phyloP scores from a whole-genome alignment of 2,797 vertebrate species.

The Delichon dasypus region DNA sequence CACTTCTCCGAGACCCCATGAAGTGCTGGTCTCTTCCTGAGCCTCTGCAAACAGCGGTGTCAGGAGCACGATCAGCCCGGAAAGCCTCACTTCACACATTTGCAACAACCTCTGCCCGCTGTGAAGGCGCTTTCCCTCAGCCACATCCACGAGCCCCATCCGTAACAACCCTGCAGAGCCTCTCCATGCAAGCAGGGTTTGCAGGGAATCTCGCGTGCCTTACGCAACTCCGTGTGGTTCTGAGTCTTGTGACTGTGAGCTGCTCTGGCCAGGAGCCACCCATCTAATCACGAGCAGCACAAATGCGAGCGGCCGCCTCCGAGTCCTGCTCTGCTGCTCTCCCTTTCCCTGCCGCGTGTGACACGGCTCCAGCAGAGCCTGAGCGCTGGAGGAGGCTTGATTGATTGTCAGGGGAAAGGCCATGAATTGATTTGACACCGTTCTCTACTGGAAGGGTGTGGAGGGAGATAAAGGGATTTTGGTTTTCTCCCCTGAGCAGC shows the following conservation, averaged over 20 bases:
- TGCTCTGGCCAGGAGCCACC: constrained; percentile 57
- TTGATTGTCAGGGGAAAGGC: constrained; percentile 24
- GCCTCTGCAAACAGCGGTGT: neutral
- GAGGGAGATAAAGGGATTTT: constrained; percentile 23
- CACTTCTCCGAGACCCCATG: neutral
- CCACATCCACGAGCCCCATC: neutral
- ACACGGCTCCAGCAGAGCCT: neutral
- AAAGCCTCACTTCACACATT: neutral
- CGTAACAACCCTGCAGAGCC: neutral
- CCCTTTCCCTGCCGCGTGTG: constrained; percentile 9
- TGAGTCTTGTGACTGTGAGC: constrained; percentile 71
- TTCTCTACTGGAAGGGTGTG: neutral
- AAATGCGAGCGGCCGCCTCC: constrained; percentile 35
- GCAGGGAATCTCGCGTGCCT: constrained; percentile 32
- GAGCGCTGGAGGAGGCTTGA: constrained; percentile 7
- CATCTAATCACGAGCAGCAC: constrained; percentile 47
- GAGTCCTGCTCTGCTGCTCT: constrained; percentile 6
- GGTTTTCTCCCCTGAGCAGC: neutral
- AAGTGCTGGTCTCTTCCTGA: neutral
- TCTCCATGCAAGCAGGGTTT: constrained; percentile 20
- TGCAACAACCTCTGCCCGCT: neutral
- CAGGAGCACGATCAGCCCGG: neutral
- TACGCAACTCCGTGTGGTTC: constrained; percentile 51
- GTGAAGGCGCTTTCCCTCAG: neutral
- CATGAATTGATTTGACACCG: constrained; percentile 37